Evolutionary conservation across 2,113 vertebrate genomes (phyloP).

Genomic region (Casuarius casuarius): DNA sequence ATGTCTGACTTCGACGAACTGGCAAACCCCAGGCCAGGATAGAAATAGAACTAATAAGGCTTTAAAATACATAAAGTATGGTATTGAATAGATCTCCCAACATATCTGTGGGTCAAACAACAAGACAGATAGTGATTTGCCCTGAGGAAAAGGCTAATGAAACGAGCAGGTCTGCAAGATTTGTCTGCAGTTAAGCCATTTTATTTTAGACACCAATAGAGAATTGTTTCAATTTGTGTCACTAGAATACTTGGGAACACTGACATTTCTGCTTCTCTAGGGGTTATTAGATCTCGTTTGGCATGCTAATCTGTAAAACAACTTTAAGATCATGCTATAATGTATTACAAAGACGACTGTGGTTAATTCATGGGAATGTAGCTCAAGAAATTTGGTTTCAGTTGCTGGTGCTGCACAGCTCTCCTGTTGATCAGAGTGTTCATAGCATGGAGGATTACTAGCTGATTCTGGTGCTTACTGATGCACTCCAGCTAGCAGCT

Average conservation of each 20-base stretch:
- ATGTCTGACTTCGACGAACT: background rate
- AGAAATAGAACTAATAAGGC: background rate
- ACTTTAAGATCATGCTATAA: background rate
- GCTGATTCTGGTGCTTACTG: background rate
- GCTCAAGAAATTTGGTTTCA: background rate
- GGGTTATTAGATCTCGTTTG: background rate
- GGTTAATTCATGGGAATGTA: background rate
- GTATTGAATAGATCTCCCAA: background rate
- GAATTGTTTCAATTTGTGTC: background rate
- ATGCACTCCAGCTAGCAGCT: background rate
- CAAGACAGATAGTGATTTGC: background rate
- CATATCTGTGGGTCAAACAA: background rate
- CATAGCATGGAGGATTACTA: background rate
- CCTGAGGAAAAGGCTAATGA: conserved; percentile 12
- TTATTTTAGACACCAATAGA: background rate
- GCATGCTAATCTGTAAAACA: background rate
- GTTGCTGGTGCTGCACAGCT: background rate
- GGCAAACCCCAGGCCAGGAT: background rate
- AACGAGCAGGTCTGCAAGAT: background rate
- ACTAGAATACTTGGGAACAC: background rate
- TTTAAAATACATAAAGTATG: background rate
- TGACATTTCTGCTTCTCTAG: background rate
- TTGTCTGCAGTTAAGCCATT: background rate
- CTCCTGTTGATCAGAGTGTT: background rate
- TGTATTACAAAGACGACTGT: background rate